These are phyloP conservation scores for Orientallactaga bullata DNA, from an alignment of 2,113 vertebrate species.

Conservation along the genomic window DNA sequence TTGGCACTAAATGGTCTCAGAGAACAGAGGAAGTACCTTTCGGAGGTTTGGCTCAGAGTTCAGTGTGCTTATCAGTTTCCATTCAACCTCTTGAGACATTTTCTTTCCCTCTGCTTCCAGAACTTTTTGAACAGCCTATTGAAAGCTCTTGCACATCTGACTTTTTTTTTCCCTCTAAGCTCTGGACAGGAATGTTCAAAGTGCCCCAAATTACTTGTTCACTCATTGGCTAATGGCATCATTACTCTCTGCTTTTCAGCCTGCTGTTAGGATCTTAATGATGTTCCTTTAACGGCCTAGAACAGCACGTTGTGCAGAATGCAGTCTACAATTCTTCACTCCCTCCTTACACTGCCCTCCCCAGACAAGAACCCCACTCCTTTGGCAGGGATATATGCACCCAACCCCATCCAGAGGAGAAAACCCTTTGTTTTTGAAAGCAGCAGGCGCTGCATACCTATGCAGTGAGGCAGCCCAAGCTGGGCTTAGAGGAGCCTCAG, in stretches of 20 bases:
- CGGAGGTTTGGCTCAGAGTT: neutral
- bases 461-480: conserved; percentile 64
- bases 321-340: conserved; percentile 22
- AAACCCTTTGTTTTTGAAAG: conserved; percentile 75
- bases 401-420: conserved; percentile 40
- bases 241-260: conserved; percentile 57
- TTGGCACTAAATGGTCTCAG: neutral
- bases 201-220: conserved; percentile 39
- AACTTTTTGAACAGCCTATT: conserved; percentile 43
- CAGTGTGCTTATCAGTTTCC: neutral
- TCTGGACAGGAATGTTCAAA: neutral
- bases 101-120: conserved; percentile 7
- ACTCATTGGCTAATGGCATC: conserved; percentile 49
- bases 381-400: conserved; percentile 53
- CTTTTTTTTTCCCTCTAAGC: conserved; percentile 7
- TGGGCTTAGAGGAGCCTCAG: conserved; percentile 57
- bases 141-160: neutral
- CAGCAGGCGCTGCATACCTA: conserved; percentile 74
- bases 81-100: neutral
- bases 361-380: neutral
- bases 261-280: conserved; percentile 61
- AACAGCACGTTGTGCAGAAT: neutral
- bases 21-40: neutral
- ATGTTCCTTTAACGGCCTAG: conserved; percentile 69
- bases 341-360: neutral